phyloP scores from a whole-genome alignment of 1,140 invertebrate species.

The Monomorium pharaonis region DNA sequence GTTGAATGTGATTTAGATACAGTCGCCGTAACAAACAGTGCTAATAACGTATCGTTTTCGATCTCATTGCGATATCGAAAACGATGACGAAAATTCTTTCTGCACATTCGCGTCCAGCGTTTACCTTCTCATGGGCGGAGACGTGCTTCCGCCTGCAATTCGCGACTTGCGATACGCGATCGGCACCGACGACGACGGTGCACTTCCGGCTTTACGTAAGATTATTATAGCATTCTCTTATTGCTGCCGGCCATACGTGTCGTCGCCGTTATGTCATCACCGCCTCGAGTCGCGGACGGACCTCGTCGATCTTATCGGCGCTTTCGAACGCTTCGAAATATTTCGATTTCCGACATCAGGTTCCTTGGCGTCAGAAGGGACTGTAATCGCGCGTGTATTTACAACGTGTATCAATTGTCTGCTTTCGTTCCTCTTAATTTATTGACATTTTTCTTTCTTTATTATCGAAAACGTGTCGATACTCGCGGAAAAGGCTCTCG shows the following conservation, averaged over 20 bases:
- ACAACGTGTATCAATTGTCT: background rate
- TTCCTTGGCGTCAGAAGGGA: background rate
- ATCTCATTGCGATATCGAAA: background rate
- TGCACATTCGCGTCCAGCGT: background rate
- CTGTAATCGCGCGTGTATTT: background rate
- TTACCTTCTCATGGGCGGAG: conserved; percentile 12
- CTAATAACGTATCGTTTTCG: background rate
- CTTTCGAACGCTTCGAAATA: background rate
- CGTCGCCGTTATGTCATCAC: conserved; percentile 10
- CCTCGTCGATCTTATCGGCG: conserved; percentile 14
- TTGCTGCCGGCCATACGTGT: background rate
- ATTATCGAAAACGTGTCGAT: background rate
- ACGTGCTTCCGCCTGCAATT: conserved; percentile 19
- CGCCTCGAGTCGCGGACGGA: background rate
- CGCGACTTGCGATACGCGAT: conserved; percentile 15
- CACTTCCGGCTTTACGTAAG: conserved; percentile 42
- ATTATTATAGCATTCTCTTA: conserved; percentile 16
- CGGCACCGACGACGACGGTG: background rate
- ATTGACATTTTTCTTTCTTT: background rate
- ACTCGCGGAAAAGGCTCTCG: background rate
- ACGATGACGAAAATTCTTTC: background rate
- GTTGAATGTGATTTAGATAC: background rate
- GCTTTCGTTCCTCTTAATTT: background rate
- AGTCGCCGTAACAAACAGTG: background rate
- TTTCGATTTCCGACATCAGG: background rate